Base-by-base conservation (phyloP, 1,140 invertebrate genomes). In the Neomicropteryx cornuta region DNA sequence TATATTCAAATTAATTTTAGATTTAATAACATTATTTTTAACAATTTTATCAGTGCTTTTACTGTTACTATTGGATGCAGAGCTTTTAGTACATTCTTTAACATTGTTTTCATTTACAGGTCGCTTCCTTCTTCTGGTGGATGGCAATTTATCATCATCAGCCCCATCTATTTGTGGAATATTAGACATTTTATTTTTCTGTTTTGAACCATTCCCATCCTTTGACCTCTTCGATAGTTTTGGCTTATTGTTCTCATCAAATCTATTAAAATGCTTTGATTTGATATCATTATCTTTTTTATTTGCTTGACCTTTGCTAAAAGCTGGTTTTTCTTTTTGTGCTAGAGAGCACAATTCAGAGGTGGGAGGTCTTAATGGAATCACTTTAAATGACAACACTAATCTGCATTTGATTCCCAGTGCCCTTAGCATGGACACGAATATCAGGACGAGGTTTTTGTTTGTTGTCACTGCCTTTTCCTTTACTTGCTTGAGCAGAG, bases 361-460 rank as follows among this genome's bases (percentile, higher is more conserved):
- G 39, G 48, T 57, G 19, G 58, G 62, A 18, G 76, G 75, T 54
- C 73, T 76, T 22, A 82, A 58, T 1, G 79, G 75, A 35, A 81
- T 56, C 20, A 71, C 61, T 43, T 71, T 68, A 49, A 83, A 71
- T 42, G 76, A 77, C 6, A 77, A 71, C n/a, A 94, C 75, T 23
- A 95, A 56, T 40, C 91, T 67, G 46, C 81, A 81, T 50, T 85
- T 77, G 33, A 93, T 60, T 1, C 89, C 88, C 41, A 93, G 69
- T 30, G 79, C 72, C 57, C 90, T 71, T 20, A 89, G 54, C 44
- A 87, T 68, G 17, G 76, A 66, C 24, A 92, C 62, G 59, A 87
- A 90, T 44, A 92, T 71, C 48, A 80, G 71, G 39, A 82, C 75
- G 20, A 81, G 60, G 66, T 85, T 77, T 49, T 75, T 77, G 46